phyloP scores from a whole-genome alignment of 2,113 vertebrate genomes.

The Spilogale gracilis region DNA sequence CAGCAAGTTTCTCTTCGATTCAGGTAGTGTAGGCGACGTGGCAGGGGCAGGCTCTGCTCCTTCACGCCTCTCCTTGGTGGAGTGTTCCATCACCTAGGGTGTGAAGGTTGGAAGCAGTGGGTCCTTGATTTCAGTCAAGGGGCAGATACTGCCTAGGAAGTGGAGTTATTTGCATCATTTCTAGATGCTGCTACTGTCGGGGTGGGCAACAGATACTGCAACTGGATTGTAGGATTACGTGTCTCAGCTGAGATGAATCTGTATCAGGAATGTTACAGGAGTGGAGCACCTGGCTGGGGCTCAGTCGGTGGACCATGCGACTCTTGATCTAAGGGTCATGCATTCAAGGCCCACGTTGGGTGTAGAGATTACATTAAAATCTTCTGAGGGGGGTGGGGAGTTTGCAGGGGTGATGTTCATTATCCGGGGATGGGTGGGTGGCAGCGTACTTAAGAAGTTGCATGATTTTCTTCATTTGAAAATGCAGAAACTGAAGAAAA shows the following conservation, averaged over 20 bases:
- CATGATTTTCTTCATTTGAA: conserved; percentile 29
- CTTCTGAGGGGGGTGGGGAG: background rate
- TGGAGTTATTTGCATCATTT: background rate
- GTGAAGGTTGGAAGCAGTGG: background rate
- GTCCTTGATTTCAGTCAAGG: background rate
- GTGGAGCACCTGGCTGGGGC: background rate
- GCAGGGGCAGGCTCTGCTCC: background rate
- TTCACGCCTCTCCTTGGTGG: background rate
- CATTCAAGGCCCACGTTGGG: background rate
- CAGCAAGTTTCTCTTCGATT: background rate
- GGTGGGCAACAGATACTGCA: background rate
- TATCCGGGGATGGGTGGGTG: background rate
- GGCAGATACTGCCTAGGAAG: background rate
- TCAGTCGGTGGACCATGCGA: background rate
- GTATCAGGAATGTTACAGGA: background rate
- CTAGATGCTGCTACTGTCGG: background rate
- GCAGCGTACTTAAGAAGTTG: background rate
- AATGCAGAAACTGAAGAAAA: conserved; percentile 25
- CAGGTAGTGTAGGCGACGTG: background rate
- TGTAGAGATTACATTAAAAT: background rate
- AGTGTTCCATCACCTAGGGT: background rate
- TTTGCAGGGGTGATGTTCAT: background rate
- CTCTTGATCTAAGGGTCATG: background rate
- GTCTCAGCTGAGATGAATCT: background rate
- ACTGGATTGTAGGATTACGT: background rate